Percentiles rank a stretch among this genome's conserved stretches.
Conservation (phyloP, 2,888 invertebrate species). For the Serrognathus titanus region DNA sequence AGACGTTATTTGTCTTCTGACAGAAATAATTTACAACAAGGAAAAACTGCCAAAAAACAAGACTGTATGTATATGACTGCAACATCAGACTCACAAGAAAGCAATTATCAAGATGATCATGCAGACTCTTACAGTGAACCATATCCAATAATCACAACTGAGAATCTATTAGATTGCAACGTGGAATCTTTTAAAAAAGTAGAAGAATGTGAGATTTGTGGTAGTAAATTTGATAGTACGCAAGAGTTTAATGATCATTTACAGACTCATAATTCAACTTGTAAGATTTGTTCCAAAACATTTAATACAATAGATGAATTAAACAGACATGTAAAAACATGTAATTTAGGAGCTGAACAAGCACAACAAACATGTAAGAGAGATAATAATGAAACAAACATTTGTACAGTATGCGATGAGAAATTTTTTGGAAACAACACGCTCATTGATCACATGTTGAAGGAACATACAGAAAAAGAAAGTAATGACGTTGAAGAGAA, state of each 20-base stretch:
- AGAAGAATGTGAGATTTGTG: conserved; percentile 21
- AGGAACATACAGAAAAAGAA: conserved; percentile 24
- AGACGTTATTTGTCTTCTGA: conserved; percentile 20
- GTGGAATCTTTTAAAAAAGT: not conserved
- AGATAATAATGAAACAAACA: too few relatives aligned
- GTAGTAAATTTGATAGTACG: conserved; percentile 18
- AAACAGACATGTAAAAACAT: too few relatives aligned
- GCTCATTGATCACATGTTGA: conserved; percentile 25
- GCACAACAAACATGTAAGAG: too few relatives aligned
- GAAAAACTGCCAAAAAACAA: too few relatives aligned
- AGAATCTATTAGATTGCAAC: not conserved
- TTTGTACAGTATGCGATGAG: conserved; percentile 25
- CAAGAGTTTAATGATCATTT: conserved; percentile 20
- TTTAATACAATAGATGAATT: too few relatives aligned
- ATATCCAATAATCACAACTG: not conserved
- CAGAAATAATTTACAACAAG: too few relatives aligned
- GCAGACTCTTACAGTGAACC: not conserved
- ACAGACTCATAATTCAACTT: conserved; percentile 10
- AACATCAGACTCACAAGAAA: not conserved
- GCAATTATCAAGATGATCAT: not conserved
- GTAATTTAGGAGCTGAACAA: too few relatives aligned
- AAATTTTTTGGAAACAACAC: conserved; percentile 22
- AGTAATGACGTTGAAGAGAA: conserved; percentile 1
- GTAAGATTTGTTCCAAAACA: too few relatives aligned
- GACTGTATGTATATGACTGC: not conserved